Base-by-base conservation (phyloP, 2,888 invertebrate genomes). In the Ashinkailepas kermadecensis region DNA sequence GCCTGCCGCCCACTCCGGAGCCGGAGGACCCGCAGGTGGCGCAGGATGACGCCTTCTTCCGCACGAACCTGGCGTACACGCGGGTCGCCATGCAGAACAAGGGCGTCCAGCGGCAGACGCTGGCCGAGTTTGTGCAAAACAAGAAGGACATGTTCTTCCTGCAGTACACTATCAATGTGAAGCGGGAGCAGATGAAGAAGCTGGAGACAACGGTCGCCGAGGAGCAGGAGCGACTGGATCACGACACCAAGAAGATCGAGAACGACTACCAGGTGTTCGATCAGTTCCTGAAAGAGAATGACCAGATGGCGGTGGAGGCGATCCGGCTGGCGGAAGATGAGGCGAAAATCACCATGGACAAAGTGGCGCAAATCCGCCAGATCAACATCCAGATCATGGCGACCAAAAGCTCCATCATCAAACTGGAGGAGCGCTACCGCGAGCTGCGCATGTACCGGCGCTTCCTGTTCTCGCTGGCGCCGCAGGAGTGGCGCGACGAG, bases 121-220 rank as follows among this genome's bases (percentile, higher is more conserved):
- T 74, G 54, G 74, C 74, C 21, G 74, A 74, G 74, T 74, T 74
- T 21, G 74, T 74, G 54, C 74, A 74, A 56, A 74, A 74, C 74
- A 74, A 74, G 74, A 74, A 74, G 21, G 74, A 74, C 74, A 74
- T 74, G 74, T 74, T 74, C 74, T 74, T 74, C 21, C 74, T 74
- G 21, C 74, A 74, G 74, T 74, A 74, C 74, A 74, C 74, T 10
- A 74, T 74, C 74, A 74, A 74, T 56, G 74, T 74, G 21, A 74
- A 74, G 56, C 74, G 74, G 21, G 74, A 74, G 21, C 74, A 74
- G 21, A 74, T 74, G 74, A 21, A 13, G 18, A 74, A 74, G 74
- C 74, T 74, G 54, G 74, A 74, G 54, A 74, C 54, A 18, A 74
- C 74, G n/a, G 74, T 74, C 23, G 21, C 18, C 7, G 74, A 74